A percentile compares a stretch with the other conserved stretches of the same genome.
Conservation (phyloP, 2,888 invertebrate genomes). For the Acanthococcus lagerstroemiae region DNA sequence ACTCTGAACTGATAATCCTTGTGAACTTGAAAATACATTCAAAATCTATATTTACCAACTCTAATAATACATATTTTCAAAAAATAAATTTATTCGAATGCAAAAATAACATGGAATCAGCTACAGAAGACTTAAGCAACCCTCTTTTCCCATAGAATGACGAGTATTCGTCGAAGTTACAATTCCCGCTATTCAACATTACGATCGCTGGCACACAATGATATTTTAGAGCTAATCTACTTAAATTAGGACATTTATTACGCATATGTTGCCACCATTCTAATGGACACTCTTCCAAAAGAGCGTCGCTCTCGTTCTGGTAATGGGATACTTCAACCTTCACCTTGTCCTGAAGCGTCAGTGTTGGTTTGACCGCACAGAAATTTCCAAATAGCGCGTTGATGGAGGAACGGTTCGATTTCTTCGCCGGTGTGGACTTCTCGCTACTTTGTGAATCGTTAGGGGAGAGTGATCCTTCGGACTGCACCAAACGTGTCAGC, state of each 20-base stretch:
- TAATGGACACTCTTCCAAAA: constrained; percentile 44
- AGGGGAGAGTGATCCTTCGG: constrained; percentile 37
- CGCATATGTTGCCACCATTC: constrained; percentile 44
- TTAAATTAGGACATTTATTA: constrained; percentile 44
- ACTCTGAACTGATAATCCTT: too few species aligned
- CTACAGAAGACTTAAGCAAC: background rate
- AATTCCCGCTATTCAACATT: background rate
- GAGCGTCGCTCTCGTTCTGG: constrained; percentile 44
- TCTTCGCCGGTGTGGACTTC: background rate
- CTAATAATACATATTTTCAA: background rate
- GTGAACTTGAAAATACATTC: background rate
- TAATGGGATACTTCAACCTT: constrained; percentile 45
- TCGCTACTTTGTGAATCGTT: background rate
- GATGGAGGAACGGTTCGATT: constrained; percentile 5
- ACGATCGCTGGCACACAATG: constrained; percentile 44
- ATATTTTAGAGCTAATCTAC: constrained; percentile 43
- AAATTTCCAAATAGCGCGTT: constrained; percentile 19
- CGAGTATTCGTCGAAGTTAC: background rate
- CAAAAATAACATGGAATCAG: constrained; percentile 19
- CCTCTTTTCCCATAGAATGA: background rate
- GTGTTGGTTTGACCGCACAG: constrained; percentile 40
- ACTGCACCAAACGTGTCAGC: constrained; percentile 42
- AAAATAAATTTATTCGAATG: constrained; percentile 6
- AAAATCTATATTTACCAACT: background rate
- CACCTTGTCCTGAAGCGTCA: constrained; percentile 43